Evolutionary conservation across 2,113 vertebrate genomes (phyloP), one percentile per base, ranked within the genome.

Genomic region (Hyla sarda): DNA sequence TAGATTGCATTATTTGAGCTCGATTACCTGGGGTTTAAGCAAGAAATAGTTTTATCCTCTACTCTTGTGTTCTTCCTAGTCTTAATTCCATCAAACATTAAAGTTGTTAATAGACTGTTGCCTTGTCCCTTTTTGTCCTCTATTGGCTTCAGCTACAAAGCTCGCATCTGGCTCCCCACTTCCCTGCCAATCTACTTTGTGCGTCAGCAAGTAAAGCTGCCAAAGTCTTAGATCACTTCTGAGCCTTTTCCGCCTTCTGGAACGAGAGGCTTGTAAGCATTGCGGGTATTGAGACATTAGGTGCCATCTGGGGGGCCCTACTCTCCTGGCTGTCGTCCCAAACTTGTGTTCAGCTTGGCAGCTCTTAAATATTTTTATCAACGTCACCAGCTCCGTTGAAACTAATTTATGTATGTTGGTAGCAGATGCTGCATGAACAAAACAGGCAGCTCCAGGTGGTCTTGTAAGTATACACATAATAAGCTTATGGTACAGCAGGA

Each of bases 141-240:
- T 81, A 19, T 86, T 86, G 84, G 84, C 84, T 81, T 47, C 67
- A 58, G n/a, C 65, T 81, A 81, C 84, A 81, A 81, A 86, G 84
- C 84, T 72, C 21, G 84, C 84, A 86, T 86, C 84, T 86, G 84
- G 76, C 67, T 86, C 77, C 77, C 65, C 28, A 72, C 84, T 86
- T 73, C 84, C 65, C 77, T 86, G 84, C 65, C 84, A 86, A 73
- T 81, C 77, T 81, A 86, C 65, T 81, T 50, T 48, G 84, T 86
- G 84, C 84, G 84, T 86, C 84, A 86, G 84, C 84, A 86, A 86
- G 62, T 81, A 81, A 81, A 73, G 84, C 84, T 86, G 84, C 84
- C 84, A 86, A 73, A 73, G 77, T 81, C 84, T 86, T 86, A 45
- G 67, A 86, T 86, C 77, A 81, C 84, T 86, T 86, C 65, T 81